Evolutionary conservation across 2,797 vertebrate species (phyloP).

Genomic region (Parauchenoglanis punctatus): DNA sequence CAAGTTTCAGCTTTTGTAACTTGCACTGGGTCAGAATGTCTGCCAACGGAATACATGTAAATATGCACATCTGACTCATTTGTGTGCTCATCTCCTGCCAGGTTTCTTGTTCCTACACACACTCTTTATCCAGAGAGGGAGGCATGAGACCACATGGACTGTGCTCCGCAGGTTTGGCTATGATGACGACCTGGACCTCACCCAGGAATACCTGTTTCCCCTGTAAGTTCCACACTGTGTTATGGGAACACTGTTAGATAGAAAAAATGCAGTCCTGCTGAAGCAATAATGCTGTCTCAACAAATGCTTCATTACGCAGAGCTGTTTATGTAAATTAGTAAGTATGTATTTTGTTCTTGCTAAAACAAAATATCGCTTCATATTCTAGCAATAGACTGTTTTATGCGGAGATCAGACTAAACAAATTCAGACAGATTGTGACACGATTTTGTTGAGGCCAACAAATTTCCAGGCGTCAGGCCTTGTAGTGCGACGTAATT

Average conservation of each 20-base stretch:
- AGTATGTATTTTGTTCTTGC: no score
- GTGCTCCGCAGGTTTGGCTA: slow-evolving; percentile 95
- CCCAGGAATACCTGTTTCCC: slow-evolving; percentile 94
- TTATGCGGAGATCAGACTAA: background rate
- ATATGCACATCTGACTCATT: background rate
- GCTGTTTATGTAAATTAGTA: background rate
- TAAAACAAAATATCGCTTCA: no score
- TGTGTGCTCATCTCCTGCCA: slow-evolving; percentile 57
- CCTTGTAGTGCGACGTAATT: no score
- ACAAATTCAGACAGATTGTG: no score
- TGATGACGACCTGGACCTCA: slow-evolving; percentile 94
- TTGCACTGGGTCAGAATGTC: background rate
- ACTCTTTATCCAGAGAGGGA: slow-evolving; percentile 96
- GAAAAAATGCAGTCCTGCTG: background rate
- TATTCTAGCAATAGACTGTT: background rate
- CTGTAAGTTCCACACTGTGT: slow-evolving; percentile 73
- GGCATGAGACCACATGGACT: slow-evolving; percentile 98
- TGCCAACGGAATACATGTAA: background rate
- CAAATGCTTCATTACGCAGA: background rate
- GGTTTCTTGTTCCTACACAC: slow-evolving; percentile 98
- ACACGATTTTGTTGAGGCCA: no score
- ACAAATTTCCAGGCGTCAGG: no score
- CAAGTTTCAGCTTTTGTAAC: background rate
- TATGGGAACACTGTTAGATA: background rate
- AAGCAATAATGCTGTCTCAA: background rate